Evolutionary conservation across 2,113 vertebrate genomes (phyloP).

Genomic region (Marmota monax): DNA sequence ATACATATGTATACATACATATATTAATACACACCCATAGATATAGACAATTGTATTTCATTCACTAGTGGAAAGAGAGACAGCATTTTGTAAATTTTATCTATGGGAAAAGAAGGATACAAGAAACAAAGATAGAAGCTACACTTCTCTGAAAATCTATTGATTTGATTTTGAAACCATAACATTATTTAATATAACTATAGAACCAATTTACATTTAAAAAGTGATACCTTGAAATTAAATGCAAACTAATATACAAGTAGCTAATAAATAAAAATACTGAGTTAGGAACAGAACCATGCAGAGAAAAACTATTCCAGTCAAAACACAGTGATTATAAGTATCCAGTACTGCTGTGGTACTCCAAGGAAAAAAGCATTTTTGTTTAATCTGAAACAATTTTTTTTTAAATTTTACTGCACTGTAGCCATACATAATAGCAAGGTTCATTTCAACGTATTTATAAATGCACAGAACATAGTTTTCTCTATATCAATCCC

Average conservation of each 20-base stretch:
- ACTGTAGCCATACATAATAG: too few relatives aligned
- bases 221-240: neutral
- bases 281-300: neutral
- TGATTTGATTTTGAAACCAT: conserved; percentile 19
- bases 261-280: neutral
- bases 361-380: neutral
- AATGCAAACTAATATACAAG: neutral
- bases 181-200: neutral
- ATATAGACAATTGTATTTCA: neutral
- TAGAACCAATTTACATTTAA: conserved; percentile 13
- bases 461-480: too few relatives aligned
- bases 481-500: too few relatives aligned
- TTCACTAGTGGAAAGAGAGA: neutral
- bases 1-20: neutral
- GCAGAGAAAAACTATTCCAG: neutral
- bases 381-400: neutral
- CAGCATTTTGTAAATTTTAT: neutral
- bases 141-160: neutral
- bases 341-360: neutral
- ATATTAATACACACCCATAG: neutral
- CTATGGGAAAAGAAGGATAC: neutral
- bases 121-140: neutral
- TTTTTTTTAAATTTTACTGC: neutral
- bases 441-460: too few relatives aligned
- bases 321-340: neutral